These are phyloP conservation scores for Zenarchopterus dispar DNA, from an alignment of 2,797 vertebrate genomes.

Conservation along the genomic window DNA sequence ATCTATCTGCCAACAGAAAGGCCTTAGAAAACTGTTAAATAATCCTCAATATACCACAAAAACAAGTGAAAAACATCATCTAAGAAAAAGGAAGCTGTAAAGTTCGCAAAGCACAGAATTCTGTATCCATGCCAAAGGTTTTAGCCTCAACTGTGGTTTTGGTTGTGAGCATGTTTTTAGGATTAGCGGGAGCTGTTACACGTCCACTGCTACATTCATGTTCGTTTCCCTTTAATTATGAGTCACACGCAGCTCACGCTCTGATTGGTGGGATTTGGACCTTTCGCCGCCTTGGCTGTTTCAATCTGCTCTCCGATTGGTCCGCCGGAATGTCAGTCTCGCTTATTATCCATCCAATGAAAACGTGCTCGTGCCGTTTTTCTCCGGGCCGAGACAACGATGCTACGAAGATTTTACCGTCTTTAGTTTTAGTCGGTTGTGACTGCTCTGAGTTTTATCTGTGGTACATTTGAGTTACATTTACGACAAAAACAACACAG, in stretches of 20 bases:
- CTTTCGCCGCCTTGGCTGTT: background rate
- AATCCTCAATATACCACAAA: too few relatives aligned
- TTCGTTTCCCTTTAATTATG: too few relatives aligned
- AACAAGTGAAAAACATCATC: too few relatives aligned
- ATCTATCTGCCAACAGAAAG: too few relatives aligned
- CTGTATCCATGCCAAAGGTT: too few relatives aligned
- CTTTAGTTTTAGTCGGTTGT: background rate
- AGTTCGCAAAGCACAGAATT: too few relatives aligned
- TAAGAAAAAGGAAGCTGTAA: too few relatives aligned
- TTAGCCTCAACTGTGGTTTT: too few relatives aligned
- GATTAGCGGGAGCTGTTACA: too few relatives aligned
- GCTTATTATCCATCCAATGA: constrained; percentile 44
- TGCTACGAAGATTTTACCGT: constrained; percentile 17
- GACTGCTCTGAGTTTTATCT: fast-evolving
- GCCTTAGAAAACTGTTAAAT: too few relatives aligned
- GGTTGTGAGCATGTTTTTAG: too few relatives aligned
- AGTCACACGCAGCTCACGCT: background rate
- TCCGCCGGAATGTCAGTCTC: constrained; percentile 15
- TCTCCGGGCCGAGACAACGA: constrained; percentile 31
- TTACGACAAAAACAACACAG: background rate
- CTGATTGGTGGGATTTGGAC: constrained; percentile 42
- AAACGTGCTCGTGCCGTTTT: constrained; percentile 24
- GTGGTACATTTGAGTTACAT: background rate
- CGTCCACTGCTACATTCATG: too few relatives aligned
- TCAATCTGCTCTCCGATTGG: constrained; percentile 54